Conservation (phyloP, 2,797 vertebrate species). For the Catamblyrhynchus diadema region DNA sequence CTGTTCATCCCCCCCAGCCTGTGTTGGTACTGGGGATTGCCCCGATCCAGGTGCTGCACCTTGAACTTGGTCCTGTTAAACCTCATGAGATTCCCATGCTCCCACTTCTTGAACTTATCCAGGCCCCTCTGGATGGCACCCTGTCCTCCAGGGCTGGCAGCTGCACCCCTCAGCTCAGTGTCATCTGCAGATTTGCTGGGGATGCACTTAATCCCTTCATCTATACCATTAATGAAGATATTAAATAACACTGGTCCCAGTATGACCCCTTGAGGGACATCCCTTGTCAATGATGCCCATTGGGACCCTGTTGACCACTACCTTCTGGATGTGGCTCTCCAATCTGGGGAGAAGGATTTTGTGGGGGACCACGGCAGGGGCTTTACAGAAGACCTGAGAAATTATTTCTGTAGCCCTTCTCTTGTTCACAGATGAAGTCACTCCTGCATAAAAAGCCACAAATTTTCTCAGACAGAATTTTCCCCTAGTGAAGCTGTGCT, state of each 20-base stretch:
- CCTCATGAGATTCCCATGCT: accelerated
- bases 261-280: background rate
- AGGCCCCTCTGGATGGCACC: background rate
- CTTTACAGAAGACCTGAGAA: background rate
- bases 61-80: background rate
- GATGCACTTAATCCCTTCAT: background rate
- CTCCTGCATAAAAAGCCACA: background rate
- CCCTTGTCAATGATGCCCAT: background rate
- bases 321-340: background rate
- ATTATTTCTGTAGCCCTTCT: background rate
- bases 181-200: background rate
- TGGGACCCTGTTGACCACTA: background rate
- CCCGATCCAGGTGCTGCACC: too few species aligned
- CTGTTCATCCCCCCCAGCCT: too few species aligned
- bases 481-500: background rate
- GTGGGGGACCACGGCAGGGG: background rate
- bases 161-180: background rate
- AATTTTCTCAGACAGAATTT: background rate
- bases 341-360: background rate
- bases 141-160: background rate
- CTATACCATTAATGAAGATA: background rate
- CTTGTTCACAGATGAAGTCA: background rate
- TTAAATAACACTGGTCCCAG: background rate
- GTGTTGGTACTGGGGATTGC: accelerated
- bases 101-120: background rate